Conservation (phyloP, 2,888 invertebrate genomes). For the Periphyllus acericola region DNA sequence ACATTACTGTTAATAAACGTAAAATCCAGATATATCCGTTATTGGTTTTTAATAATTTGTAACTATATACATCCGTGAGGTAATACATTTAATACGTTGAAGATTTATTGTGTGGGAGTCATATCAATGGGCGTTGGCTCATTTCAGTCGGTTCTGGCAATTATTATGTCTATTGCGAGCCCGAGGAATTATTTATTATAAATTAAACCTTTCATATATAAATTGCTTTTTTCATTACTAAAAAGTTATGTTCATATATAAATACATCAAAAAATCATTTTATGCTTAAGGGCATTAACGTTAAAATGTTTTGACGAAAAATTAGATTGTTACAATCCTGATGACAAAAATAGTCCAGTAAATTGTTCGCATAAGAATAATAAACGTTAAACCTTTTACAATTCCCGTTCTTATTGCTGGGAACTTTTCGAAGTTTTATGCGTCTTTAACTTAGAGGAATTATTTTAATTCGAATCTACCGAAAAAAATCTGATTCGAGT, state of each 20-base stretch:
- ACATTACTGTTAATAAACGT: background rate
- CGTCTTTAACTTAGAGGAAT: too few species aligned
- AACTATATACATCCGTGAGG: background rate
- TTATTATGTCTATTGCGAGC: background rate
- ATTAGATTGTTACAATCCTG: too few species aligned
- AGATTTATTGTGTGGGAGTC: slow-evolving; percentile 41
- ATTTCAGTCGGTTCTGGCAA: slow-evolving; percentile 17
- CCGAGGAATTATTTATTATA: slow-evolving; percentile 26
- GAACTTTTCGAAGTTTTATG: too few species aligned
- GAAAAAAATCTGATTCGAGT: too few species aligned
- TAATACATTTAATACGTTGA: background rate
- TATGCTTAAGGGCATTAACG: too few species aligned
- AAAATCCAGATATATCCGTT: background rate
- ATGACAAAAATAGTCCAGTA: too few species aligned
- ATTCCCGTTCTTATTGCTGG: too few species aligned
- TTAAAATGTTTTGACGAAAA: too few species aligned
- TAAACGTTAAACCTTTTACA: too few species aligned
- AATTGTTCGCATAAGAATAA: too few species aligned
- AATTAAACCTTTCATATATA: slow-evolving; percentile 7
- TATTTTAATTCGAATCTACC: too few species aligned
- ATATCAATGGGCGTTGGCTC: slow-evolving; percentile 43
- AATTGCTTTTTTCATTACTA: slow-evolving; percentile 29
- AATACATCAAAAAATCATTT: background rate
- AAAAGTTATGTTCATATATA: background rate
- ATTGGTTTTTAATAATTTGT: background rate